Conservation (phyloP, 2,888 invertebrate species). For the Hirtodrosophila trivittata region DNA sequence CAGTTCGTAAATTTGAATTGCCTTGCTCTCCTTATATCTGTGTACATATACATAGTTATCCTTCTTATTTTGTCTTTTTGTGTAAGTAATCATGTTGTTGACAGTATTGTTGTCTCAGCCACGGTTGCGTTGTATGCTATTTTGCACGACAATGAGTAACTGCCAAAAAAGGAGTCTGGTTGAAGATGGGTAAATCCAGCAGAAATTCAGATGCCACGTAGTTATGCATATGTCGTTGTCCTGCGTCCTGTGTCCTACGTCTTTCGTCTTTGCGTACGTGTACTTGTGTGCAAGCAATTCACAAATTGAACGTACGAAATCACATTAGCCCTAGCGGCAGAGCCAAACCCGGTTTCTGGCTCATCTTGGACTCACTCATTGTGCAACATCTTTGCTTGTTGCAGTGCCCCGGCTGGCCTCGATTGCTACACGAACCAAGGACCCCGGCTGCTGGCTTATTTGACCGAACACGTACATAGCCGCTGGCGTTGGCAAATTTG, state of each 20-base stretch:
- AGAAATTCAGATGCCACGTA: slow-evolving; percentile 74
- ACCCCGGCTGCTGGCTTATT: slow-evolving; percentile 48
- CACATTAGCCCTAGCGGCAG: slow-evolving; percentile 66
- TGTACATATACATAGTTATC: too few species aligned
- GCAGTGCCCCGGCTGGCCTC: slow-evolving; percentile 44
- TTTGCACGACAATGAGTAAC: slow-evolving; percentile 57
- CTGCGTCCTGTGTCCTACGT: slow-evolving; percentile 14
- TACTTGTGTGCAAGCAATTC: slow-evolving; percentile 63
- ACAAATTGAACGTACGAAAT: slow-evolving; percentile 77
- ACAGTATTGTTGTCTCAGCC: slow-evolving; percentile 57
- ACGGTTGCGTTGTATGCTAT: slow-evolving; percentile 52
- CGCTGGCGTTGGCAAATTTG: slow-evolving; percentile 76
- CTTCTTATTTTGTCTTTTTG: too few species aligned
- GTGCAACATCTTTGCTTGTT: slow-evolving; percentile 69
- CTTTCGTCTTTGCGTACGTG: slow-evolving; percentile 11
- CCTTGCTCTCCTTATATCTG: too few species aligned
- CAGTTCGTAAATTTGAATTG: too few species aligned
- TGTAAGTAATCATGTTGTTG: slow-evolving; percentile 58
- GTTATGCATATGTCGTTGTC: slow-evolving; percentile 69
- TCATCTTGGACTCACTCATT: slow-evolving; percentile 16
- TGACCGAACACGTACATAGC: slow-evolving; percentile 67
- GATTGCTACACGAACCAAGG: slow-evolving; percentile 49
- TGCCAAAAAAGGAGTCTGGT: slow-evolving; percentile 46
- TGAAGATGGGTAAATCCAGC: slow-evolving; percentile 20
- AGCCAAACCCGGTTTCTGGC: slow-evolving; percentile 5